These are phyloP conservation scores for Lycia hirtaria DNA, from an alignment of 2,888 invertebrate genomes.

Conservation along the genomic window DNA sequence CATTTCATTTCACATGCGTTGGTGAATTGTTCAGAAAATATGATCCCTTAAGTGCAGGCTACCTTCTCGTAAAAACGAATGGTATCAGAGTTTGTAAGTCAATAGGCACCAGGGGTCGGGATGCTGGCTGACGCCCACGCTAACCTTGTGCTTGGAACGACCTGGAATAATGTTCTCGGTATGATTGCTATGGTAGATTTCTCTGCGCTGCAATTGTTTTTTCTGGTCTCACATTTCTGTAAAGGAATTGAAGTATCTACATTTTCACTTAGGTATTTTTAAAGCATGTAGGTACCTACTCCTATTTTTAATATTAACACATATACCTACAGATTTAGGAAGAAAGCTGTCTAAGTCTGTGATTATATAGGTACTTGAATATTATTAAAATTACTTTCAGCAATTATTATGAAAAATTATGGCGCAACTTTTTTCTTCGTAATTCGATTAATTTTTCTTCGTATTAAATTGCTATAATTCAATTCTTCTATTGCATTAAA, in stretches of 20 bases:
- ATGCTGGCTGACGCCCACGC: neutral
- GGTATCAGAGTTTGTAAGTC: slow-evolving; percentile 13
- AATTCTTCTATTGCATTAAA: too few species aligned
- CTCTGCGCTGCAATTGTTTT: neutral
- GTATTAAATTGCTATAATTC: too few species aligned
- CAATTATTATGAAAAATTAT: too few species aligned
- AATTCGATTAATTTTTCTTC: too few species aligned
- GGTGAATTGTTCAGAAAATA: slow-evolving; percentile 12
- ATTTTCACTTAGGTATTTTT: neutral
- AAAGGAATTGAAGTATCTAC: neutral
- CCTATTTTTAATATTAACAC: too few species aligned
- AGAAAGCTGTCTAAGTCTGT: too few species aligned
- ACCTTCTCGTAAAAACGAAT: slow-evolving; percentile 24
- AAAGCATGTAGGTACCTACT: neutral
- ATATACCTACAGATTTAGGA: too few species aligned
- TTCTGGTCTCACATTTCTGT: neutral
- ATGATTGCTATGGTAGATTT: neutral
- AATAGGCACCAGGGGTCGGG: slow-evolving; percentile 4
- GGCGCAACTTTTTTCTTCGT: too few species aligned
- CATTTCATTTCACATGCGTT: slow-evolving; percentile 1
- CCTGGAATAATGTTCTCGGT: slow-evolving; percentile 1
- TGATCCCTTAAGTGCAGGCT: slow-evolving; percentile 18
- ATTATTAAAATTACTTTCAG: too few species aligned
- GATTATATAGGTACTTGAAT: too few species aligned
- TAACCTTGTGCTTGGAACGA: neutral